Conservation (phyloP, 92 coral and sea anemone species). For the Parazoanthus swiftii region DNA sequence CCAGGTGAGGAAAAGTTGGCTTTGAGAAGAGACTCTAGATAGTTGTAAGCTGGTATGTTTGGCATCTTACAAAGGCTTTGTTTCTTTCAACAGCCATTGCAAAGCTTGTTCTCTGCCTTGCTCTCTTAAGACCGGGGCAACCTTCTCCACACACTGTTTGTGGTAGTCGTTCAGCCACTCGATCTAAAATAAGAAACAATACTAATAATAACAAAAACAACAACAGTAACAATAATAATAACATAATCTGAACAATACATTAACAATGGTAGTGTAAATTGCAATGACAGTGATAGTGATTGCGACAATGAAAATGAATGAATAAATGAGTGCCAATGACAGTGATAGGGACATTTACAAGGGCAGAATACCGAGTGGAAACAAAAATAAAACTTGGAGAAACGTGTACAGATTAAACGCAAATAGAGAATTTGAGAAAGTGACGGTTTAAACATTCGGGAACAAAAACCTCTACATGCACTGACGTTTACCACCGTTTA, state of each 20-base stretch:
- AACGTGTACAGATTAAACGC: no score
- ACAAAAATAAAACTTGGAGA: no score
- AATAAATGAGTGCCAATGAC: neutral
- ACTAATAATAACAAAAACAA: neutral
- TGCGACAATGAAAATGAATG: neutral
- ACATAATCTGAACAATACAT: neutral
- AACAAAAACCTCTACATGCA: no score
- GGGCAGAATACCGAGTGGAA: neutral
- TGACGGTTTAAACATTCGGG: no score
- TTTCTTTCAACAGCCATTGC: constrained; percentile 48
- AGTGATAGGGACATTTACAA: neutral
- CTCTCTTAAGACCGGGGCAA: constrained; percentile 45
- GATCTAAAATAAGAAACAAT: constrained; percentile 21
- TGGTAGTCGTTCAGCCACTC: constrained; percentile 57
- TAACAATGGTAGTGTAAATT: neutral
- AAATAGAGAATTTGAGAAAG: no score
- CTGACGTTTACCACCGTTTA: no score
- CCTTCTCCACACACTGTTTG: constrained; percentile 40
- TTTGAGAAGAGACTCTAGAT: neutral
- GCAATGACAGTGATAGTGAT: neutral
- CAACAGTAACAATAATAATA: no score
- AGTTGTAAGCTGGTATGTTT: neutral
- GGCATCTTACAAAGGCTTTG: constrained; percentile 29
- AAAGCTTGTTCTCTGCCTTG: constrained; percentile 52
- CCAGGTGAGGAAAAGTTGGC: neutral